Percentiles rank a stretch among this genome's conserved stretches.
Evolutionary conservation across 2,888 invertebrate genomes (phyloP).

Genomic region (Galerucella calmariensis): DNA sequence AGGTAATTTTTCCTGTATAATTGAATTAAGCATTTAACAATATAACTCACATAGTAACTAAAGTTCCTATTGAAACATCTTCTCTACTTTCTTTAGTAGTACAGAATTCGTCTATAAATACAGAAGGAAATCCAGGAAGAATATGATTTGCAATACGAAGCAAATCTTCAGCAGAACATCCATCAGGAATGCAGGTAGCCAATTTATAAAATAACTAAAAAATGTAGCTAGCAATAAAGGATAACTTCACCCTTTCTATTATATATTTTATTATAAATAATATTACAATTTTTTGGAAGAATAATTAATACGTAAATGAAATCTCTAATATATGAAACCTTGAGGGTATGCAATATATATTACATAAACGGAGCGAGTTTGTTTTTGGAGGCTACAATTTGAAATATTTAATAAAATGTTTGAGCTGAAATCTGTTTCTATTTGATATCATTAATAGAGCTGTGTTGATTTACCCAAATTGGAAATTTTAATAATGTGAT

Average conservation of each 20-base stretch:
- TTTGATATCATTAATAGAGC: not conserved
- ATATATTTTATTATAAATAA: too few species aligned
- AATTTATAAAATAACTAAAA: slow-evolving; percentile 34
- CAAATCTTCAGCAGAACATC: slow-evolving; percentile 61
- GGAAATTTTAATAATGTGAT: not conserved
- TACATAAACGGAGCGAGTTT: too few species aligned
- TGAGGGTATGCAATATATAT: too few species aligned
- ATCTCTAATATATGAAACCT: too few species aligned
- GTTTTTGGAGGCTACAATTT: too few species aligned
- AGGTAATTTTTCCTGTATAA: too few species aligned
- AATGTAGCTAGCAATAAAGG: not conserved
- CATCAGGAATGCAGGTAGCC: slow-evolving; percentile 45
- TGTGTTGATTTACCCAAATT: not conserved
- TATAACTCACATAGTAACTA: slow-evolving; percentile 49
- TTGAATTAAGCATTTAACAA: too few species aligned
- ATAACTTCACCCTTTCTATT: not conserved
- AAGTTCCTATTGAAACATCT: slow-evolving; percentile 44
- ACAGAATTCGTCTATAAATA: slow-evolving; percentile 35
- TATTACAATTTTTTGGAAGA: too few species aligned
- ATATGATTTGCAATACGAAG: slow-evolving; percentile 56
- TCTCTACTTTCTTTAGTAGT: slow-evolving; percentile 39
- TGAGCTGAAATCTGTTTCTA: too few species aligned
- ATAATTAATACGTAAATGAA: too few species aligned
- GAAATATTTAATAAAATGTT: too few species aligned
- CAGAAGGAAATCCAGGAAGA: slow-evolving; percentile 20